Evolutionary conservation across 30 jellyfish, hydroid and myxozoan genomes (phyloP).

Genomic region (Aurelia coerulea): DNA sequence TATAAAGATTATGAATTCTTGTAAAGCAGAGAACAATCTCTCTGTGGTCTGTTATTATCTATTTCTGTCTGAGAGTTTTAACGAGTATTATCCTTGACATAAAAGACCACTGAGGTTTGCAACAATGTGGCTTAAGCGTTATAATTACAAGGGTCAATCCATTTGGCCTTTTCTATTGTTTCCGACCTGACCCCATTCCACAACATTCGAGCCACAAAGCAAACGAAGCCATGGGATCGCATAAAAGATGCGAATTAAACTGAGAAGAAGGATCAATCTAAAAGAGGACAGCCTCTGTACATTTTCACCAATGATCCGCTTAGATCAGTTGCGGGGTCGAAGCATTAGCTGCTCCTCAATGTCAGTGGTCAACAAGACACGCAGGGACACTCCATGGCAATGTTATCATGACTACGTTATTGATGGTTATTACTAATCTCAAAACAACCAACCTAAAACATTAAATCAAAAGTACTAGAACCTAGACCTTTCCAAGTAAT

Average conservation of each 20-base stretch:
- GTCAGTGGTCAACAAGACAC: no score
- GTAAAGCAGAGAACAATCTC: constrained; percentile 53
- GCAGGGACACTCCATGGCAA: no score
- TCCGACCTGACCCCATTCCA: constrained; percentile 63
- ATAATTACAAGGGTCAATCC: constrained; percentile 80
- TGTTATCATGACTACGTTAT: no score
- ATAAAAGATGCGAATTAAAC: constrained; percentile 11
- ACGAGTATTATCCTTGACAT: constrained; percentile 67
- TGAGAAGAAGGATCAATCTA: not conserved
- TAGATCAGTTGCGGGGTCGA: no score
- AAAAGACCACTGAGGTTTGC: constrained; percentile 69
- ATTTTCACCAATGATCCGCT: no score
- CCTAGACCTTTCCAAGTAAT: no score
- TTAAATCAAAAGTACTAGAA: no score
- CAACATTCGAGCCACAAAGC: constrained; percentile 67
- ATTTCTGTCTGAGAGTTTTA: constrained; percentile 82
- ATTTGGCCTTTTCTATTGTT: constrained; percentile 70
- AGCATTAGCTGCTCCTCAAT: no score
- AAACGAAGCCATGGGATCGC: constrained; percentile 52
- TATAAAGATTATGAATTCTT: constrained; percentile 32
- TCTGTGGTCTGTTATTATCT: constrained; percentile 74
- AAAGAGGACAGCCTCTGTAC: no score
- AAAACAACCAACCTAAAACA: no score
- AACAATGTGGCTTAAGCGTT: constrained; percentile 69
- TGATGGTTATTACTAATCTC: no score